Evolutionary conservation across 1,140 invertebrate species (phyloP).

Genomic region (Drusus annulatus): DNA sequence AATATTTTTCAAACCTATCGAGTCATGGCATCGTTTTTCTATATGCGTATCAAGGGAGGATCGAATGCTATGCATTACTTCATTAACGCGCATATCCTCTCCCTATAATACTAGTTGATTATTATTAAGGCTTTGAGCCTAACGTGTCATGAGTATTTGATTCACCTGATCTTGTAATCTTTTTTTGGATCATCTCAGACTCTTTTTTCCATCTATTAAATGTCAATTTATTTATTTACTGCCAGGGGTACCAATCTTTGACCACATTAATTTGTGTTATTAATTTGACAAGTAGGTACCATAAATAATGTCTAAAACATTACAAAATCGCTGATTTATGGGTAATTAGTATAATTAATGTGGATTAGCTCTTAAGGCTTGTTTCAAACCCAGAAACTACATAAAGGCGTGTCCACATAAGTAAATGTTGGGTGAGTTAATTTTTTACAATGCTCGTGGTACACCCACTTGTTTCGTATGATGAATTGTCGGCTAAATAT

Average conservation of each 20-base stretch:
- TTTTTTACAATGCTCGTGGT: not conserved
- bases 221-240: no score
- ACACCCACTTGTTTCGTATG: constrained; percentile 10
- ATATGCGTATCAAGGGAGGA: not conserved
- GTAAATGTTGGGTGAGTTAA: not conserved
- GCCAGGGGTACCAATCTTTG: no score
- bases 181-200: no score
- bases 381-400: constrained; percentile 15
- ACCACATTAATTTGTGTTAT: no score
- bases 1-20: not conserved
- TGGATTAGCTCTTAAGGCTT: not conserved
- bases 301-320: constrained; percentile 13
- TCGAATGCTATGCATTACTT: not conserved
- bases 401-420: constrained; percentile 29
- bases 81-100: no score
- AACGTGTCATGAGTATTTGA: no score
- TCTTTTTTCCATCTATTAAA: no score
- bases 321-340: not conserved
- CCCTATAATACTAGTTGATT: no score
- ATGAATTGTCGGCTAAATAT: constrained; percentile 11
- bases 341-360: constrained; percentile 21
- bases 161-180: no score
- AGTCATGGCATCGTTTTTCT: not conserved
- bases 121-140: no score
- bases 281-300: not conserved